Base-by-base conservation (phyloP, 2,113 vertebrate species). In the Casuarius casuarius region DNA sequence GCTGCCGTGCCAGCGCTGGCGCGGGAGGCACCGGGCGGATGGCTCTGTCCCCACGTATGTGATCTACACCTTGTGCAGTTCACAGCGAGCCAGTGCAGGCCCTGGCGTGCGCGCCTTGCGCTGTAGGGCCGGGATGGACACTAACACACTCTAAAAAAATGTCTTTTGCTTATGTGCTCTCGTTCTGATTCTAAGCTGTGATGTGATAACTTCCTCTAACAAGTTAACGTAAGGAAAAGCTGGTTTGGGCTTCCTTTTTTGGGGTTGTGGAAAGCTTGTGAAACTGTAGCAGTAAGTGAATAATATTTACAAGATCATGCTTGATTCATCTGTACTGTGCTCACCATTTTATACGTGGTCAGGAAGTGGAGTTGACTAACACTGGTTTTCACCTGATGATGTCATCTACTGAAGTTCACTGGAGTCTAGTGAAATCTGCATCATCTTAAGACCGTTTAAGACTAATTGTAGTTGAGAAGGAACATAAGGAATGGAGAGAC, bases 311-410 rank as follows among this genome's bases (percentile, higher is more conserved):
- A 31, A 48, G 84, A 74, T 75, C 2, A 0, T 3, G 48, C n/a
- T 59, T 10, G 77, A 5, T 26, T 21, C 89, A 2, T 31, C 40
- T 7, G 5, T 4, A 62, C 92, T n/a, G 81, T 51, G 33, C 16
- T 89, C 92, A 25, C 91, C 94, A 91, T 96, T 54, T 94, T 72
- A 38, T 48, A 7, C 54, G 40, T 31, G 94, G 70, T 87, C 83
- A 76, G 94, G 95, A 96, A 95, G 88, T 54, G 92, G 74, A 23
- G 87, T 84, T 92, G 95, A 17, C 71, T 49, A 44, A 63, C 15
- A 4, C 61, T 54, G 80, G 35, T 23, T 49, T 94, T 72, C 73
- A 90, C 89, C 92, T 95, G 79, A 13, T 87, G 88, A 86, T 84
- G 86, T 96, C 91, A 94, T 38, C 61, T 83, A 5, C 38, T 6